These are phyloP conservation scores for Drosophila nigromelanica DNA, from an alignment of 1,140 invertebrate genomes.

Conservation along the genomic window DNA sequence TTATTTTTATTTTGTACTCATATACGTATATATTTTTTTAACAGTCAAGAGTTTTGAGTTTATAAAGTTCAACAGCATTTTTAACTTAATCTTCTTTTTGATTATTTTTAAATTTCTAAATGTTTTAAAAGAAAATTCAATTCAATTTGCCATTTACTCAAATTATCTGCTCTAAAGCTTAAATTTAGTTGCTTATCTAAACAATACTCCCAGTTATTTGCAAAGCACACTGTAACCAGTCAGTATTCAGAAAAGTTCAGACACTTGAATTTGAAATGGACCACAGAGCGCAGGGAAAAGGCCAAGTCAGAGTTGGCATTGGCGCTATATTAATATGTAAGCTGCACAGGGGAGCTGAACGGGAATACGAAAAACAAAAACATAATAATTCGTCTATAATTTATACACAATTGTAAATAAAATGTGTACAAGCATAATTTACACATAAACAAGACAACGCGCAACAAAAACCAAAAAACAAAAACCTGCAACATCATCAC, in stretches of 20 bases:
- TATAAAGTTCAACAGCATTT: too few relatives aligned
- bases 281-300: conserved; percentile 7
- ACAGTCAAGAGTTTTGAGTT: too few relatives aligned
- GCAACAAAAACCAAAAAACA: conserved; percentile 33
- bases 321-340: conserved; percentile 75
- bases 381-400: conserved; percentile 80
- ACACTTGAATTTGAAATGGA: conserved; percentile 61
- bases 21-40: too few relatives aligned
- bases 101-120: too few relatives aligned
- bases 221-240: neutral
- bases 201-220: neutral
- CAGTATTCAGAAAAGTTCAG: conserved; percentile 7
- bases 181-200: neutral
- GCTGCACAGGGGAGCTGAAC: conserved; percentile 9
- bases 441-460: conserved; percentile 75
- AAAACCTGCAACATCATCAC: conserved; percentile 59
- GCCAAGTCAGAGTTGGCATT: conserved; percentile 32
- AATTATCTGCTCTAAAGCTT: neutral
- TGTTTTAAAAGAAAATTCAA: too few relatives aligned
- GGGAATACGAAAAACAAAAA: conserved; percentile 42
- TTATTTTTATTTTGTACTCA: too few relatives aligned
- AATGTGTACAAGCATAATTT: conserved; percentile 83
- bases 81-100: too few relatives aligned
- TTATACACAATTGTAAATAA: conserved; percentile 81
- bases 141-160: too few relatives aligned